Conservation (phyloP, 2,888 invertebrate genomes). For the Nomada lathburiana region DNA sequence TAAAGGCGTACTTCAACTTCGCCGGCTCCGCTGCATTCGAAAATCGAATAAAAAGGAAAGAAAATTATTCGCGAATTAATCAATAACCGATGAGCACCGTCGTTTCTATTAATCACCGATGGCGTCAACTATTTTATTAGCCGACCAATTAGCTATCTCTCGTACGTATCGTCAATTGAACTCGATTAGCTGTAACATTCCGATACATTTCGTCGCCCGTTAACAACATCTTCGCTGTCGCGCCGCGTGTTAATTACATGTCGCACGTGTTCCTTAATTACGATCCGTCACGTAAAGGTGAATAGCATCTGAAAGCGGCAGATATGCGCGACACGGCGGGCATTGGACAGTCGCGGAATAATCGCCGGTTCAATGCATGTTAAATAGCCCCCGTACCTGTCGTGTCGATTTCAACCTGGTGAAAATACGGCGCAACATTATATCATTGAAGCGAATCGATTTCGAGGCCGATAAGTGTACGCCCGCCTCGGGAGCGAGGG, state of each 20-base stretch:
- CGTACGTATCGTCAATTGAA: no score
- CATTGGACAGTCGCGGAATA: neutral
- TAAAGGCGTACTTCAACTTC: neutral
- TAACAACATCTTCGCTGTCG: neutral
- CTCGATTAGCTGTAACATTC: no score
- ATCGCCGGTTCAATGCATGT: constrained; percentile 23
- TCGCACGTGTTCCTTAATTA: constrained; percentile 18
- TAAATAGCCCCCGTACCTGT: constrained; percentile 7
- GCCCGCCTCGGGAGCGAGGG: neutral
- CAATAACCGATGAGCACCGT: neutral
- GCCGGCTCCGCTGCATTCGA: no score
- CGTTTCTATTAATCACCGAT: neutral
- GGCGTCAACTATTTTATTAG: neutral
- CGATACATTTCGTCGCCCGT: neutral
- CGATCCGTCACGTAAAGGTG: constrained; percentile 13
- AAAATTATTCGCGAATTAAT: neutral
- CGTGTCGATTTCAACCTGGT: neutral
- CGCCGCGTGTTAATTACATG: neutral
- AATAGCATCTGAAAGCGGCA: neutral
- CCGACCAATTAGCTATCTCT: neutral
- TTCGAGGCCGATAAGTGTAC: neutral
- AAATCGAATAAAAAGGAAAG: neutral
- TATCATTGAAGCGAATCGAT: constrained; percentile 30
- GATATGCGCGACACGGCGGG: no score
- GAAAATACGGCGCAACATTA: constrained; percentile 13